phyloP scores from a whole-genome alignment of 2,888 invertebrate genomes.

The Acrobasis suavella region DNA sequence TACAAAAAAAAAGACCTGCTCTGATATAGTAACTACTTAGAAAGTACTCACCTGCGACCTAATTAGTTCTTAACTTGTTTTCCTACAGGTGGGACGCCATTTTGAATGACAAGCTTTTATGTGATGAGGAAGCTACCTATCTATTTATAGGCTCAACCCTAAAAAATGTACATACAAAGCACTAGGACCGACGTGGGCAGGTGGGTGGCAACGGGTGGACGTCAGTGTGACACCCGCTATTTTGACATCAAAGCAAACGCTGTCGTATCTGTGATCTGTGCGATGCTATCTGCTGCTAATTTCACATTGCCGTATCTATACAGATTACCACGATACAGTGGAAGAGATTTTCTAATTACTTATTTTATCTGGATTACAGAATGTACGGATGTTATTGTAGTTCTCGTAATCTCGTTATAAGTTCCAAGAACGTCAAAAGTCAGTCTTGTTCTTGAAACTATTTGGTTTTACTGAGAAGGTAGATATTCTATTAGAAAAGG shows the following conservation, averaged over 20 bases:
- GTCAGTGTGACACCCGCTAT: constrained; percentile 4
- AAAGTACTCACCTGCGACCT: background rate
- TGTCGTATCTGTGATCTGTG: background rate
- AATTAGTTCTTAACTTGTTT: background rate
- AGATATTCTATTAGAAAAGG: too few relatives aligned
- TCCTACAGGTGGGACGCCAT: background rate
- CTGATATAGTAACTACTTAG: background rate
- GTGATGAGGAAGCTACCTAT: constrained; percentile 5
- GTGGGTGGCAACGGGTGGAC: constrained; percentile 14
- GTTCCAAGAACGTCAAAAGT: too few relatives aligned
- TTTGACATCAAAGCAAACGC: constrained; percentile 7
- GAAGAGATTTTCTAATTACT: background rate
- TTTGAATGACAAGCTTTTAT: background rate
- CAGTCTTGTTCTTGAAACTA: too few relatives aligned
- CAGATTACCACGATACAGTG: background rate
- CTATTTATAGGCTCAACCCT: constrained; percentile 16
- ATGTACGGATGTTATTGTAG: too few relatives aligned
- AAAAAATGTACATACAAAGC: constrained; percentile 5
- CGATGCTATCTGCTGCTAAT: constrained; percentile 8
- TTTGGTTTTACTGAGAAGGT: too few relatives aligned
- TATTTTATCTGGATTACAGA: too few relatives aligned
- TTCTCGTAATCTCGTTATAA: too few relatives aligned
- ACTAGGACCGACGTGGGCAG: constrained; percentile 9
- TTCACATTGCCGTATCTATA: background rate
- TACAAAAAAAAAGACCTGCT: too few relatives aligned